These are phyloP conservation scores for Timema podura DNA, from an alignment of 2,888 invertebrate species.

Conservation along the genomic window DNA sequence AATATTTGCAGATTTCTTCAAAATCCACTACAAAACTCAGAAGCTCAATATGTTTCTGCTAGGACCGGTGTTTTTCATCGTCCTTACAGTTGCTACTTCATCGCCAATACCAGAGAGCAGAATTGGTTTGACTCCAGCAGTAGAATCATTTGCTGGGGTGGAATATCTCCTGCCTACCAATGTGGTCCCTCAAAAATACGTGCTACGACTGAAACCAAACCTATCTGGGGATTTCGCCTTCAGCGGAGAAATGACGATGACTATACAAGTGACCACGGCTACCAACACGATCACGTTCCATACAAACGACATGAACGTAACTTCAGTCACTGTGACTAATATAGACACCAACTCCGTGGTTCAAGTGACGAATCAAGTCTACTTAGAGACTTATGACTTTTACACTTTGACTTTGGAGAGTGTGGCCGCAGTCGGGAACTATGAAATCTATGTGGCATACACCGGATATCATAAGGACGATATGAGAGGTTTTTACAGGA, in stretches of 20 bases:
- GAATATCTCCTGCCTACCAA: constrained; percentile 14
- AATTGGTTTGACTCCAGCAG: too few relatives aligned
- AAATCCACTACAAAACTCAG: too few relatives aligned
- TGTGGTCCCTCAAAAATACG: constrained; percentile 18
- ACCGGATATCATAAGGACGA: constrained; percentile 29
- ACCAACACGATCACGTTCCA: constrained; percentile 43
- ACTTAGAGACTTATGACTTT: constrained; percentile 44
- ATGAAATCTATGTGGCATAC: constrained; percentile 23
- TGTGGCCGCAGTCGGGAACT: neutral
- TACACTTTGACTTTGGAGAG: constrained; percentile 53
- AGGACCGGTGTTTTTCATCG: too few relatives aligned
- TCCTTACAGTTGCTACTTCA: too few relatives aligned
- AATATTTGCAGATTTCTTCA: too few relatives aligned
- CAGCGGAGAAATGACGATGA: constrained; percentile 6
- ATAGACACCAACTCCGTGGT: neutral
- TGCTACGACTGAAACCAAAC: constrained; percentile 7
- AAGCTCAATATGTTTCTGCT: too few relatives aligned
- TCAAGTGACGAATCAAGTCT: neutral
- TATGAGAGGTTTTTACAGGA: constrained; percentile 33
- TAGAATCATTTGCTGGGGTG: too few relatives aligned
- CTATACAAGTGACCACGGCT: constrained; percentile 54
- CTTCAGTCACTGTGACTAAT: neutral
- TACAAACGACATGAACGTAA: constrained; percentile 21
- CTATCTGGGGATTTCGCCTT: constrained; percentile 5
- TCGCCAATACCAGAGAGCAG: too few relatives aligned